Evolutionary conservation across 2,888 invertebrate species (phyloP), one percentile per base, ranked within the genome.

Genomic region (Synergus gifuensis): DNA sequence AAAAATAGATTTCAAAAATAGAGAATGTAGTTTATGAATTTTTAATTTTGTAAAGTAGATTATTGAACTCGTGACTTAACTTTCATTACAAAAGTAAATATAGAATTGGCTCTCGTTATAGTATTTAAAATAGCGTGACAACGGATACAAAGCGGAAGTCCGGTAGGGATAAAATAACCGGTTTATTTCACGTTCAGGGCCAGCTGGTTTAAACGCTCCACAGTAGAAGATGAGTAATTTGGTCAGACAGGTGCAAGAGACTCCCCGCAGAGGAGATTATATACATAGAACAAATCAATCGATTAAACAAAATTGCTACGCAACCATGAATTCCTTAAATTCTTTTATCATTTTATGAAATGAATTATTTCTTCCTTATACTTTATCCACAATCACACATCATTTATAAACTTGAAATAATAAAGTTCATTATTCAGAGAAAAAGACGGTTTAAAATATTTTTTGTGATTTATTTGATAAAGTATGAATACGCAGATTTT

Each of bases 101-200:
- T 73, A 73, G 73, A 73, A 49, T n/a, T 58, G 54, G 9, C 49
- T 73, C 40, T 36, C 18, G 73, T 58, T 58, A 11, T 36, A 49
- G 73, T 73, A 73, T 73, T 73, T 58, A 73, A 73, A 73, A 73
- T 73, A 54, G 73, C 73, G 54, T 73, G 73, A 54, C 54, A 73
- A 54, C 73, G 54, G 73, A 73, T 73, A 73, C 73, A 73, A 54
- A 73, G 73, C 73, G 73, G 73, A 73, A 73, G 73, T 73, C 73
- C 73, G 73, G 73, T 73, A 58, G 73, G 73, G 54, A 73, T 54
- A 54, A 54, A 73, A 54, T 49, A 73, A 73, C 73, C 73, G 73
- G 73, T 73, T 73, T 73, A 54, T 73, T 73, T 73, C 73, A 73
- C 54, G 73, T 73, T 73, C 73, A 73, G 73, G 73, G 73, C 73